Evolutionary conservation across 2,888 invertebrate species (phyloP).

Genomic region (Eilema sororculum): DNA sequence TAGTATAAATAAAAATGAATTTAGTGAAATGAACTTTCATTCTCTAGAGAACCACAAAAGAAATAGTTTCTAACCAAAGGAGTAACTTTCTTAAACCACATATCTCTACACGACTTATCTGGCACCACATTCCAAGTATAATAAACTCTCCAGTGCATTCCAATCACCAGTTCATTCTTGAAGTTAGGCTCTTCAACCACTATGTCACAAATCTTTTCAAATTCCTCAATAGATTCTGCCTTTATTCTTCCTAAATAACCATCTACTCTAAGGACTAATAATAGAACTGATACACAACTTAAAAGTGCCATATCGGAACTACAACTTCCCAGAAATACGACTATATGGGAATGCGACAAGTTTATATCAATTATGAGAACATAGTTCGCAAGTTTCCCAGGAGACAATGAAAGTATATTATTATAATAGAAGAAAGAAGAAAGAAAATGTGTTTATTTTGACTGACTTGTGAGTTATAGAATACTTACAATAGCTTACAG

Average conservation of each 20-base stretch:
- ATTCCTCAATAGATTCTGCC: conserved; percentile 1
- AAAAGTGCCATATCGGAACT: conserved; percentile 6
- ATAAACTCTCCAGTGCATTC: conserved; percentile 6
- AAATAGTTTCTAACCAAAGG: conserved; percentile 8
- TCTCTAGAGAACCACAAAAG: no score
- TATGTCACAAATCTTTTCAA: conserved; percentile 1
- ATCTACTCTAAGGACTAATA: background rate
- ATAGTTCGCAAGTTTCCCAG: background rate
- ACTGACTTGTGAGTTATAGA: no score
- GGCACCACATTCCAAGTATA: conserved; percentile 14
- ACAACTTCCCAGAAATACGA: background rate
- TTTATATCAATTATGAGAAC: background rate
- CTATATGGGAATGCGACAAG: background rate
- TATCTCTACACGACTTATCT: conserved; percentile 12
- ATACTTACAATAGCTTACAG: no score
- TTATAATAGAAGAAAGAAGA: no score
- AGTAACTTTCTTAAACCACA: conserved; percentile 5
- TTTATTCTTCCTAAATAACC: background rate
- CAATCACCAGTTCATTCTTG: conserved; percentile 3
- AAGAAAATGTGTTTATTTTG: no score
- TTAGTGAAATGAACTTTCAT: no score
- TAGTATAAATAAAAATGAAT: no score
- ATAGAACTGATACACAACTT: background rate
- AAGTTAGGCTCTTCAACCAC: conserved; percentile 7
- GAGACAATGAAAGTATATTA: background rate